Evolutionary conservation across 1,140 invertebrate species (phyloP), one percentile per base, ranked within the genome.

Genomic region (Zelostemma sp.): DNA sequence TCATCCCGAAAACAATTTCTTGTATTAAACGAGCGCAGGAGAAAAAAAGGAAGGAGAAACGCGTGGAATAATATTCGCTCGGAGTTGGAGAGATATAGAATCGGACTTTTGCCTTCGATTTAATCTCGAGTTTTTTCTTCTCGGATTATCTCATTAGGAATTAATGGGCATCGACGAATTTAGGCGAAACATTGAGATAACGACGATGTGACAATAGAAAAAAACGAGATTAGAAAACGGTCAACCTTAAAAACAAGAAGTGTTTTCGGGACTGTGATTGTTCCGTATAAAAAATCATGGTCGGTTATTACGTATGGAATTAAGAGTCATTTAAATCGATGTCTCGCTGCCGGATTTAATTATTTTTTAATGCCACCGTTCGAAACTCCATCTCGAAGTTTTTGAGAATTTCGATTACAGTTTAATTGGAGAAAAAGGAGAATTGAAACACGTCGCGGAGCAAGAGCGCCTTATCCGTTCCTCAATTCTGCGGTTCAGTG

Each of bases 81-180:
- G 8, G 8, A 25, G 21, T 8, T 25, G 8, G 8, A 25, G 8
- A 4, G 21, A 25, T 25, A 25, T 25, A 25, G 12, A 38, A 38
- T n/a, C 35, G 35, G 35, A 38, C 35, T 38, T 38, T 38, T 38
- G 35, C 2, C 68, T 43, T 59, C 64, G 73, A 73, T 49, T 18
- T 50, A 66, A 69, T 75, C 63, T 64, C 66, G 65, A 21, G 56
- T 49, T 43, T 58, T 54, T 75, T 25, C 65, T 80, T 73, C 59
- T 49, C 55, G 77, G 77, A 79, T 79, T 79, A 80, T 75, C 73
- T 78, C n/a, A 35, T 25, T 54, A 35, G 56, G 56, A 74, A 49
- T 55, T 56, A 55, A 53, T 67, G 74, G 74, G 77, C 76, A 80
- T 78, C 71, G 68, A 41, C 35, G 53, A 68, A 68, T 78, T 75